Evolutionary conservation across 2,888 invertebrate species (phyloP).

Genomic region (Tetranychus piercei): DNA sequence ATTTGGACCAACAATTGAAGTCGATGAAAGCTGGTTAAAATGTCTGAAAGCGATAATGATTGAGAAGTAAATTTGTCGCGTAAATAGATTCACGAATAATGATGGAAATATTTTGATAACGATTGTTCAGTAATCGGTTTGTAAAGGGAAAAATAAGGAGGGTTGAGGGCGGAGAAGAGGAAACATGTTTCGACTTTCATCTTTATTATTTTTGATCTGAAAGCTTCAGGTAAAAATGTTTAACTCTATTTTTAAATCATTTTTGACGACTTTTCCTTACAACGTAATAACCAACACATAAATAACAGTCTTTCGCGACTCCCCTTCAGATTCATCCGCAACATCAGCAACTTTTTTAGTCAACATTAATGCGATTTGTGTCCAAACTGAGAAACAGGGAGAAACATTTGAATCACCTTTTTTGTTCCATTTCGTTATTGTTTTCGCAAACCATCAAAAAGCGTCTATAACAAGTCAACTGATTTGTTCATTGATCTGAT

Average conservation of each 20-base stretch:
- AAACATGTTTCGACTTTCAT: background rate
- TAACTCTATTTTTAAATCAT: background rate
- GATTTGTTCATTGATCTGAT: background rate
- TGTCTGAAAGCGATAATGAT: no score
- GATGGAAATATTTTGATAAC: background rate
- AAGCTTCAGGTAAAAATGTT: background rate
- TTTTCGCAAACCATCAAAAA: no score
- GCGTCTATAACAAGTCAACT: background rate
- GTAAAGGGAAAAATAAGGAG: background rate
- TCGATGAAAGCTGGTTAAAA: no score
- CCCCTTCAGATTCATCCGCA: background rate
- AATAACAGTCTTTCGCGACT: background rate
- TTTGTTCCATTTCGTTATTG: no score
- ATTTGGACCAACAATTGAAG: no score
- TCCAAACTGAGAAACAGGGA: no score
- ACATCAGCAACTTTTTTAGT: no score
- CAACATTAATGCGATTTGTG: no score
- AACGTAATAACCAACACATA: background rate
- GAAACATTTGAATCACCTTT: no score
- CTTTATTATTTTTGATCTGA: background rate
- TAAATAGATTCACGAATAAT: background rate
- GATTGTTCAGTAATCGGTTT: no score
- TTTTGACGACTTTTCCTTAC: background rate
- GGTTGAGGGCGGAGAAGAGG: background rate
- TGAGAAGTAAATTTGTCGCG: no score